Evolutionary conservation across 2,888 invertebrate genomes (phyloP).

Genomic region (Drosophila acutilabella): DNA sequence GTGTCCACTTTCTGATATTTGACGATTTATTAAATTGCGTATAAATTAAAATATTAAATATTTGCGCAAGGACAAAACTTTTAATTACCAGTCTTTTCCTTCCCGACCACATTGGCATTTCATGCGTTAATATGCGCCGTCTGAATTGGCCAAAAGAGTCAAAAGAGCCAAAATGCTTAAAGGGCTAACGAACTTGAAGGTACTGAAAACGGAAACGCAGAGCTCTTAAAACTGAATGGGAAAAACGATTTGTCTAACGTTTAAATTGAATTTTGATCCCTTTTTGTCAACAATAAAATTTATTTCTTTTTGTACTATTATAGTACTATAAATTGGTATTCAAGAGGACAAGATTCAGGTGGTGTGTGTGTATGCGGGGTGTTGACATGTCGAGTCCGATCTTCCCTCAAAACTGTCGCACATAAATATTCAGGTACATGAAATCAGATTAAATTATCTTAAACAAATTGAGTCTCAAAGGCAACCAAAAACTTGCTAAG

Average conservation of each 20-base stretch:
- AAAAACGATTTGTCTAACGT: constrained; percentile 77
- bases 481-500: constrained; percentile 38
- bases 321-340: constrained; percentile 37
- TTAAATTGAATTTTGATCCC: constrained; percentile 83
- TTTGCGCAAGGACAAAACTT: constrained; percentile 68
- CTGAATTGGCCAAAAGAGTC: too few species aligned
- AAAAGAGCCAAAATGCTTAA: constrained; percentile 25
- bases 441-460: constrained; percentile 81
- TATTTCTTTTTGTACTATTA: constrained; percentile 19
- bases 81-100: constrained; percentile 69
- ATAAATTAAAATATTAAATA: constrained; percentile 83
- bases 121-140: constrained; percentile 24
- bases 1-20: constrained; percentile 55
- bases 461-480: constrained; percentile 77
- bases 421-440: constrained; percentile 79
- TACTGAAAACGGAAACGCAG: constrained; percentile 3
- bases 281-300: constrained; percentile 70
- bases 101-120: constrained; percentile 44
- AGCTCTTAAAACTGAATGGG: constrained; percentile 6
- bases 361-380: constrained; percentile 33
- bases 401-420: constrained; percentile 20
- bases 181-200: constrained; percentile 53
- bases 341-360: constrained; percentile 24
- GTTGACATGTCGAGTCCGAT: constrained; percentile 42
- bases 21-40: constrained; percentile 82